A percentile compares a stretch with the other conserved stretches of the same genome.
Evolutionary conservation across 2,113 vertebrate species (phyloP).

Genomic region (Prunella himalayana): DNA sequence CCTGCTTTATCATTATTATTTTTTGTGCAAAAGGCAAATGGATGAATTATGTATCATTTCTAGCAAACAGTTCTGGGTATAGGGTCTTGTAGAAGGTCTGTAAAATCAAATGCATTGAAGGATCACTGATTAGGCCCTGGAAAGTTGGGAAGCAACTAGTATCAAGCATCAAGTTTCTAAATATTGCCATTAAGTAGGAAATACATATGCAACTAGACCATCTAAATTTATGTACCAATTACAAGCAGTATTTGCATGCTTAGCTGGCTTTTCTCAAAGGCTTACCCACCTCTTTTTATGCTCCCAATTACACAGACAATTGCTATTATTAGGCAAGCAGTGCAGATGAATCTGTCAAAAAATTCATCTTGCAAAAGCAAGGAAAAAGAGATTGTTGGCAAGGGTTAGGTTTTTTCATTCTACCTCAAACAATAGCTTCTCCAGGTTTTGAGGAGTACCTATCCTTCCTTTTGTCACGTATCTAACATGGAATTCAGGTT

Average conservation of each 20-base stretch:
- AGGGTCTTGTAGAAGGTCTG: background rate
- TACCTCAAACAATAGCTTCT: background rate
- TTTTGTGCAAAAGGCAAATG: background rate
- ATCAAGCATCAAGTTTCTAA: background rate
- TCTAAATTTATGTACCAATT: slow-evolving; percentile 42
- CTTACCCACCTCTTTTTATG: slow-evolving; percentile 26
- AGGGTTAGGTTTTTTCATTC: background rate
- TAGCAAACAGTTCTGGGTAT: background rate
- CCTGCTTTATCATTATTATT: background rate
- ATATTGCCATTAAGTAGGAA: background rate
- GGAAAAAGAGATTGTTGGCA: background rate
- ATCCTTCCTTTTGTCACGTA: background rate
- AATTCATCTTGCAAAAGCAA: background rate
- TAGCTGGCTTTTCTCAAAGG: slow-evolving; percentile 26
- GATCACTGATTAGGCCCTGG: background rate
- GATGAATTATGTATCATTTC: background rate
- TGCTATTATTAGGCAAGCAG: slow-evolving; percentile 12
- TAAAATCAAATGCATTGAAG: background rate
- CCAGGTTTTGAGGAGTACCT: background rate
- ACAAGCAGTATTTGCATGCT: slow-evolving; percentile 27
- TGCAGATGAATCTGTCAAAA: background rate
- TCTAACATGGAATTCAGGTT: background rate
- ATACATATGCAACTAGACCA: slow-evolving; percentile 26
- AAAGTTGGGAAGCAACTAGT: background rate
- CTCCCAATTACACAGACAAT: slow-evolving; percentile 27